Evolutionary conservation across 2,888 invertebrate species (phyloP).

Genomic region (Carpatolechia fugitivella): DNA sequence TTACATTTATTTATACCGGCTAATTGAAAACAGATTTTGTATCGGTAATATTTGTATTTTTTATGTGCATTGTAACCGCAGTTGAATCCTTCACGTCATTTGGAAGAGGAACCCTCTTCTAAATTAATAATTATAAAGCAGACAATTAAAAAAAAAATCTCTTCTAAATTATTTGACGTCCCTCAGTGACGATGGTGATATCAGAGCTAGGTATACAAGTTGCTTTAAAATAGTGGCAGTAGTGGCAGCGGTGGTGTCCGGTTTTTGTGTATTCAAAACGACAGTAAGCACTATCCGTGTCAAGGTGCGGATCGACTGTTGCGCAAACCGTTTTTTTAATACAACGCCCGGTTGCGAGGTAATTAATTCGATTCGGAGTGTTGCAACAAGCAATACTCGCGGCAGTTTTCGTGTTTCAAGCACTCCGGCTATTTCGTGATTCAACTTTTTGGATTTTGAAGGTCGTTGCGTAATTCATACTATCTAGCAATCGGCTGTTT

Average conservation of each 20-base stretch:
- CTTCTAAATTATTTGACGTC: too few species aligned
- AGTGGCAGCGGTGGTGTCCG: conserved; percentile 73
- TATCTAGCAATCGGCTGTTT: neutral
- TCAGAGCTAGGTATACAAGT: neutral
- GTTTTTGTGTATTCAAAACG: conserved; percentile 79
- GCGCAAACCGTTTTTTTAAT: conserved; percentile 76
- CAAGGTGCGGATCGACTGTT: conserved; percentile 77
- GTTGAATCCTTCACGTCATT: too few species aligned
- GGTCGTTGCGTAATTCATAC: conserved; percentile 19
- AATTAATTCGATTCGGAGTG: conserved; percentile 77
- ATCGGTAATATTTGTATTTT: too few species aligned
- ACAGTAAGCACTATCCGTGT: conserved; percentile 73
- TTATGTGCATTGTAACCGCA: too few species aligned
- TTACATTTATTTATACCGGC: too few species aligned
- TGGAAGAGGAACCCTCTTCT: too few species aligned
- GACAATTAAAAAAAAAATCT: too few species aligned
- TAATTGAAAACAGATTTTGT: too few species aligned
- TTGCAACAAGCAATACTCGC: conserved; percentile 68
- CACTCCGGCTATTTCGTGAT: conserved; percentile 31
- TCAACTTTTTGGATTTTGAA: conserved; percentile 26
- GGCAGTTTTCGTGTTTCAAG: conserved; percentile 55
- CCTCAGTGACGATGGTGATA: too few species aligned
- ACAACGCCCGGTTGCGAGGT: conserved; percentile 75
- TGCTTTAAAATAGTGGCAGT: conserved; percentile 29
- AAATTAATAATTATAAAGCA: too few species aligned